Percentiles rank a stretch among this genome's conserved stretches.
Conservation (phyloP, 2,113 vertebrate species). For the Stigmatopora argus region DNA sequence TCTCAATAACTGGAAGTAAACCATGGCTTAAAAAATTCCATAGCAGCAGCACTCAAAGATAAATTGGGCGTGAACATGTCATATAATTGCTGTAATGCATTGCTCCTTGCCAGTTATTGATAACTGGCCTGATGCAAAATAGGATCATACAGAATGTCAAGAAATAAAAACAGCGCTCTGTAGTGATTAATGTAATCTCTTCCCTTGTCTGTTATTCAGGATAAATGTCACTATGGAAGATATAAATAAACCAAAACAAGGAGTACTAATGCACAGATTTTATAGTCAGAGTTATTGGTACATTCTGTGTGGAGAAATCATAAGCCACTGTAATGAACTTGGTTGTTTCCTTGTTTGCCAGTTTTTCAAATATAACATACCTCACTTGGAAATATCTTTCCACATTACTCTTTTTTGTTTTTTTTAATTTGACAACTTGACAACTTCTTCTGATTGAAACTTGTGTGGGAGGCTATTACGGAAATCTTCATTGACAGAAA, state of each 20-base stretch:
- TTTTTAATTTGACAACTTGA: no score
- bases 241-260: background rate
- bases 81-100: background rate
- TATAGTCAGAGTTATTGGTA: no score
- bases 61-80: background rate
- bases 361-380: no score
- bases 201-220: background rate
- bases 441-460: no score
- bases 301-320: no score
- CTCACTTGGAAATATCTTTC: no score
- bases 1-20: background rate
- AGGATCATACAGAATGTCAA: background rate
- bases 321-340: no score
- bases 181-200: background rate
- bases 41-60: background rate
- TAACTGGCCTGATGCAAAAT: background rate
- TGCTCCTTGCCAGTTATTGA: background rate
- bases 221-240: background rate
- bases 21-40: background rate
- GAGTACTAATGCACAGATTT: background rate
- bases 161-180: background rate
- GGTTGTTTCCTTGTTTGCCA: no score
- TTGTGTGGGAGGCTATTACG: no score
- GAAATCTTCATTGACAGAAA: no score
- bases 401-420: no score